phyloP scores from a whole-genome alignment of 2,113 vertebrate species.

The Hemiprocne comata region DNA sequence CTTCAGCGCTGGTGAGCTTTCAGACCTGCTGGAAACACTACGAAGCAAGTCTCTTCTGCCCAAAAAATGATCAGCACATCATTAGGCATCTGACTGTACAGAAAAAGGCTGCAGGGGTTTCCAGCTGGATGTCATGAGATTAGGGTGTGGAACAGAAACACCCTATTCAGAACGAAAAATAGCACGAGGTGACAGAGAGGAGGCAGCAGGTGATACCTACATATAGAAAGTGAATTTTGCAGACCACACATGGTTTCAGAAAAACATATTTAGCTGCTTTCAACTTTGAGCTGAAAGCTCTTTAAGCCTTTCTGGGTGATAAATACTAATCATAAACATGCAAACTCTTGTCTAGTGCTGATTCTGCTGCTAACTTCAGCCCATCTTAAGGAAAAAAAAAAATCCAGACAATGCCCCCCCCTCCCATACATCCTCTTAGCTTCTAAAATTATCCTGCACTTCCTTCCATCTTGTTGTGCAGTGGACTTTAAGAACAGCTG shows the following conservation, averaged over 20 bases:
- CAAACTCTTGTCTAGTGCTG: neutral
- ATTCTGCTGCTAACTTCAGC: neutral
- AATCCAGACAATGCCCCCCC: too few species aligned
- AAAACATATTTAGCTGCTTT: neutral
- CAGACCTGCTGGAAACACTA: fast-evolving
- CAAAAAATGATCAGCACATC: neutral
- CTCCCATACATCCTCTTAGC: neutral
- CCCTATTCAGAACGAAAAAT: neutral
- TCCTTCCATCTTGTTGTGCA: neutral
- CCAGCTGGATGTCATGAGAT: neutral
- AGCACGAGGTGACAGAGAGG: fast-evolving
- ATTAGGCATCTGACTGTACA: neutral
- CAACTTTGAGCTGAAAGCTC: neutral
- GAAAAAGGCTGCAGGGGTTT: neutral
- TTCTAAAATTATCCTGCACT: neutral
- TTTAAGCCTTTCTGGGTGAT: neutral
- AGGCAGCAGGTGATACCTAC: neutral
- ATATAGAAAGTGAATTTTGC: neutral
- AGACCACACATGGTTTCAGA: neutral
- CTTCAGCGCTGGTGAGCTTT: neutral
- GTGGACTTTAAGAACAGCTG: neutral
- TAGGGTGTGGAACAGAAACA: neutral
- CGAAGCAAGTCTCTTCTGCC: neutral
- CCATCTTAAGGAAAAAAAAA: neutral
- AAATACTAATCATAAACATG: neutral